Conservation (phyloP, 2,797 vertebrate species). For the Tauraco hartlaubi region DNA sequence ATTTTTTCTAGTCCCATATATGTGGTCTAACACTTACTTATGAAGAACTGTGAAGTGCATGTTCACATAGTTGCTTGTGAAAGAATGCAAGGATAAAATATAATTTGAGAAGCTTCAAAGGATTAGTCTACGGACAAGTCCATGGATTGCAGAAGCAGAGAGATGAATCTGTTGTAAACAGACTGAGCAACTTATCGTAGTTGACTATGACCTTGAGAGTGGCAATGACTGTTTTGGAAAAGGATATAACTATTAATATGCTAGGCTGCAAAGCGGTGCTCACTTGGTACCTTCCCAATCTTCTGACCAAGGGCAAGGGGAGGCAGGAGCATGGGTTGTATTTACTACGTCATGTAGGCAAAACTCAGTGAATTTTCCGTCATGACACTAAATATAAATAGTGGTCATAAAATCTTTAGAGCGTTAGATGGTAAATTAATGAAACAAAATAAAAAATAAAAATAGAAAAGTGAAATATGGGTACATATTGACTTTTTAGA, state of each 20-base stretch:
- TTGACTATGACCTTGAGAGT: background rate
- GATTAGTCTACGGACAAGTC: background rate
- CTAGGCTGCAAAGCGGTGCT: background rate
- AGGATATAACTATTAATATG: background rate
- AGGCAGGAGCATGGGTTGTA: background rate
- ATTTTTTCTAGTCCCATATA: background rate
- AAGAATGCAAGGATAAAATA: background rate
- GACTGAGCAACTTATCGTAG: background rate
- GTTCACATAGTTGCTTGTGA: background rate
- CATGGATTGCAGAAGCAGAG: background rate
- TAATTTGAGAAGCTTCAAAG: background rate
- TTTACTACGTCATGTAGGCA: background rate
- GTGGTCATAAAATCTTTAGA: background rate
- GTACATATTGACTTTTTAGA: slow-evolving; percentile 15
- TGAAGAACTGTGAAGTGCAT: background rate
- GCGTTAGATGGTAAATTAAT: slow-evolving; percentile 26
- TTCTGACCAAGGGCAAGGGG: background rate
- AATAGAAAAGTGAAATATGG: slow-evolving; percentile 45
- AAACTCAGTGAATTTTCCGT: background rate
- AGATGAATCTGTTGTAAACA: background rate
- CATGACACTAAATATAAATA: slow-evolving; percentile 5
- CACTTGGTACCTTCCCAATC: background rate
- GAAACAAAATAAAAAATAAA: slow-evolving; percentile 55
- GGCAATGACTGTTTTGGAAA: background rate
- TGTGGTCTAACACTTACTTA: background rate